Conservation (phyloP, 2,797 vertebrate genomes). For the Scleropages formosus region DNA sequence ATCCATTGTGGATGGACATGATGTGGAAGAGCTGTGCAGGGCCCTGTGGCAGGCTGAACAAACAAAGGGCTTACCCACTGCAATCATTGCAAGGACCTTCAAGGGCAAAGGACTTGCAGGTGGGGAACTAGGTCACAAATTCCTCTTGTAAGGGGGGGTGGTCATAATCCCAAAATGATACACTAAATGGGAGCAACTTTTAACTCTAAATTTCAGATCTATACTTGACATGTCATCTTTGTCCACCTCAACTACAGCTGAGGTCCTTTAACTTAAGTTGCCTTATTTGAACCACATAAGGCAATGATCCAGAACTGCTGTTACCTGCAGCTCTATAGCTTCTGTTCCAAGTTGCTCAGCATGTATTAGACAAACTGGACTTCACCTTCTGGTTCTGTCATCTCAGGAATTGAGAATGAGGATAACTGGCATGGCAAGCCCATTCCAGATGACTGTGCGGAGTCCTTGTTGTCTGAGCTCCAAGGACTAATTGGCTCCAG, state of each 20-base stretch:
- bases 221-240: too few relatives aligned
- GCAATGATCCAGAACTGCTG: too few relatives aligned
- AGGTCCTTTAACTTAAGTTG: too few relatives aligned
- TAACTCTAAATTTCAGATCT: too few relatives aligned
- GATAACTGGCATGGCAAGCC: conserved; percentile 85
- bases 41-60: conserved; percentile 78
- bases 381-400: background rate
- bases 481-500: conserved; percentile 72
- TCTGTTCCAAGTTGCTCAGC: too few relatives aligned
- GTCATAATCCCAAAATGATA: too few relatives aligned
- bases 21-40: conserved; percentile 78
- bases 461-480: conserved; percentile 68
- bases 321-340: too few relatives aligned
- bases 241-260: too few relatives aligned
- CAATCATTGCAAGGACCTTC: conserved; percentile 83
- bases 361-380: background rate
- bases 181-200: too few relatives aligned
- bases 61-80: conserved; percentile 78
- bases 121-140: too few relatives aligned
- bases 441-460: conserved; percentile 74
- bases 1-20: conserved; percentile 79
- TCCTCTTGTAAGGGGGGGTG: too few relatives aligned
- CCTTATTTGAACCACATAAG: too few relatives aligned
- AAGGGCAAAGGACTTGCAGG: conserved; percentile 82
- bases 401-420: conserved; percentile 75